Evolutionary conservation across 2,888 invertebrate genomes (phyloP).

Genomic region (Drosophila nigritarsus): DNA sequence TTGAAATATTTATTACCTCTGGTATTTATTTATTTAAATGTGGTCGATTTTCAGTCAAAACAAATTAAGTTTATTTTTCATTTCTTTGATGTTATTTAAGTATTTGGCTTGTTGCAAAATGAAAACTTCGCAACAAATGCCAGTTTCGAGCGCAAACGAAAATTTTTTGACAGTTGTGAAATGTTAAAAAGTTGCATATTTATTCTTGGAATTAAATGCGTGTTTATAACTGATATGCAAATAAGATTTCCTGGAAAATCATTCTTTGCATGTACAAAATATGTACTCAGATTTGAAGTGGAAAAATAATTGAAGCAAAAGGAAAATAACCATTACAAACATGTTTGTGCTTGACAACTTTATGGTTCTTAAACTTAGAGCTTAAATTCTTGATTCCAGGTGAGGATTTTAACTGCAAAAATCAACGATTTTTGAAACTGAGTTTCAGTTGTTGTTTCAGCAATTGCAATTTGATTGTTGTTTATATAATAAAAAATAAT

Average conservation of each 20-base stretch:
- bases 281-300: background rate
- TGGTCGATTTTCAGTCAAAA: background rate
- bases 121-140: background rate
- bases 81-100: background rate
- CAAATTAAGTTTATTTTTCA: background rate
- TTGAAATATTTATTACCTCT: background rate
- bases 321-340: background rate
- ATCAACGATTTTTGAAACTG: background rate
- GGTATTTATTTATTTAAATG: background rate
- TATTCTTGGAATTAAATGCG: background rate
- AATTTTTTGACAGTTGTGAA: background rate
- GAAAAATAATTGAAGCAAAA: background rate
- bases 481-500: background rate
- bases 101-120: background rate
- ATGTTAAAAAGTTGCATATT: background rate
- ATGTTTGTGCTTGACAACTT: background rate
- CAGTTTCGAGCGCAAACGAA: background rate
- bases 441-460: background rate
- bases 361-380: background rate
- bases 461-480: background rate
- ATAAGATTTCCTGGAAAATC: background rate
- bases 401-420: background rate
- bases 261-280: background rate
- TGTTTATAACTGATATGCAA: background rate
- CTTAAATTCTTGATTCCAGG: background rate